A percentile compares a stretch with the other conserved stretches of the same genome.
These are phyloP conservation scores for Erpobdella octoculata DNA, from an alignment of 2,888 invertebrate species.

Conservation along the genomic window DNA sequence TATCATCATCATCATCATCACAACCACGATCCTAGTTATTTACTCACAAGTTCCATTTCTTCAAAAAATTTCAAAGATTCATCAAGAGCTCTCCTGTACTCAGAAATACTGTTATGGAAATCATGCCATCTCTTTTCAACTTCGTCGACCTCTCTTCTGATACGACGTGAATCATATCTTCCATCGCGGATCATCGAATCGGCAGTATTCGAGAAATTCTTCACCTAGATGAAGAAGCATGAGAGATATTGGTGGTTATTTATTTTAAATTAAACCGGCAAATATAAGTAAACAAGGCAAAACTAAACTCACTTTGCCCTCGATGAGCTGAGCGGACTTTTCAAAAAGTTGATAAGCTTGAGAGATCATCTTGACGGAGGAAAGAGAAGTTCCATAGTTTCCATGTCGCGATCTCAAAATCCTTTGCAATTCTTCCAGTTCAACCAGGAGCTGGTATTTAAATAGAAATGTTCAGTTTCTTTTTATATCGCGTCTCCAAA, in stretches of 20 bases:
- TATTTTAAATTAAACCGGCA: not conserved
- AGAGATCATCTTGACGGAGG: constrained; percentile 64
- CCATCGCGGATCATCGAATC: constrained; percentile 56
- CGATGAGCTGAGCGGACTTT: constrained; percentile 68
- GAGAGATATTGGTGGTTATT: not conserved
- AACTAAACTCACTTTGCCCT: constrained; percentile 58
- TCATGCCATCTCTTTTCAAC: constrained; percentile 63
- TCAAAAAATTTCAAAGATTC: constrained; percentile 66
- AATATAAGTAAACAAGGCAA: not conserved
- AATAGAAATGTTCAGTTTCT: constrained; percentile 38
- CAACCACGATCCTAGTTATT: no score
- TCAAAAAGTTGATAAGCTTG: constrained; percentile 69
- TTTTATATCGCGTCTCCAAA: not conserved
- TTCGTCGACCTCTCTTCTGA: constrained; percentile 60
- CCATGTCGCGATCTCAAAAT: constrained; percentile 62
- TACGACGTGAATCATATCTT: constrained; percentile 52
- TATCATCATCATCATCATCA: not conserved
- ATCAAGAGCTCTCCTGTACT: constrained; percentile 62
- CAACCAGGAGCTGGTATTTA: constrained; percentile 65
- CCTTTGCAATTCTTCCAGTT: constrained; percentile 62
- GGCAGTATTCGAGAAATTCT: constrained; percentile 61
- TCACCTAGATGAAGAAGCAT: constrained; percentile 56
- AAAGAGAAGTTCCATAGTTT: constrained; percentile 66
- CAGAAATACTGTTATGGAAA: constrained; percentile 62
- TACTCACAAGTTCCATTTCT: constrained; percentile 64